Conservation (phyloP, 2,888 invertebrate species). For the Molorchus minor region DNA sequence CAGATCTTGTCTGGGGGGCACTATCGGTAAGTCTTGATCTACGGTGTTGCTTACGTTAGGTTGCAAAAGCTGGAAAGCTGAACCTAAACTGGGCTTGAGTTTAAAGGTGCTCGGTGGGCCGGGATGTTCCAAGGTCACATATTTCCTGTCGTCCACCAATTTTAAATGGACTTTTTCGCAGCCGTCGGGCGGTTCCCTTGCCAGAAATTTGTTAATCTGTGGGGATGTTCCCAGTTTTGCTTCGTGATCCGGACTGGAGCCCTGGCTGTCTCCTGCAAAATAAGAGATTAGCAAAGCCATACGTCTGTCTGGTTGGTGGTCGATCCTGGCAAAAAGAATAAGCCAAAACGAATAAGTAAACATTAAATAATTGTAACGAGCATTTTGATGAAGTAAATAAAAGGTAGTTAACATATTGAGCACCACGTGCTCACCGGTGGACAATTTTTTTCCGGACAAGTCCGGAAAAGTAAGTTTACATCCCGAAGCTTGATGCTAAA, state of each 20-base stretch:
- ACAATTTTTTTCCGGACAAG: too few relatives aligned
- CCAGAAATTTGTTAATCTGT: constrained; percentile 84
- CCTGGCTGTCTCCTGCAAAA: constrained; percentile 73
- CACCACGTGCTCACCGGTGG: too few relatives aligned
- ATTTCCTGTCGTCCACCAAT: constrained; percentile 53
- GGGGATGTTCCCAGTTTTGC: constrained; percentile 81
- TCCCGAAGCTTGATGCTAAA: too few relatives aligned
- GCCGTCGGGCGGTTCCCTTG: constrained; percentile 89
- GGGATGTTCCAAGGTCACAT: constrained; percentile 34
- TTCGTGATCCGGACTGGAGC: constrained; percentile 80
- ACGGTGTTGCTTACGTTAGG: constrained; percentile 47
- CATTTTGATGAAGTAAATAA: too few relatives aligned
- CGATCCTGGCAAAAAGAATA: too few relatives aligned
- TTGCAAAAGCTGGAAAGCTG: constrained; percentile 81
- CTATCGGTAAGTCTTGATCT: constrained; percentile 53
- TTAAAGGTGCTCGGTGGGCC: constrained; percentile 74
- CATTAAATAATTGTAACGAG: too few relatives aligned
- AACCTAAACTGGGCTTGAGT: constrained; percentile 80
- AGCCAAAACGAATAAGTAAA: too few relatives aligned
- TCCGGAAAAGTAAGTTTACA: too few relatives aligned
- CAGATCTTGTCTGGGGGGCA: constrained; percentile 53
- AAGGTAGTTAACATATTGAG: too few relatives aligned
- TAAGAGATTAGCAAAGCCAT: too few relatives aligned
- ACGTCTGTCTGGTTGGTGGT: too few relatives aligned
- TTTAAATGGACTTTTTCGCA: constrained; percentile 80